These are phyloP conservation scores for Fopius arisanus DNA, from an alignment of 1,140 invertebrate species.

Conservation along the genomic window DNA sequence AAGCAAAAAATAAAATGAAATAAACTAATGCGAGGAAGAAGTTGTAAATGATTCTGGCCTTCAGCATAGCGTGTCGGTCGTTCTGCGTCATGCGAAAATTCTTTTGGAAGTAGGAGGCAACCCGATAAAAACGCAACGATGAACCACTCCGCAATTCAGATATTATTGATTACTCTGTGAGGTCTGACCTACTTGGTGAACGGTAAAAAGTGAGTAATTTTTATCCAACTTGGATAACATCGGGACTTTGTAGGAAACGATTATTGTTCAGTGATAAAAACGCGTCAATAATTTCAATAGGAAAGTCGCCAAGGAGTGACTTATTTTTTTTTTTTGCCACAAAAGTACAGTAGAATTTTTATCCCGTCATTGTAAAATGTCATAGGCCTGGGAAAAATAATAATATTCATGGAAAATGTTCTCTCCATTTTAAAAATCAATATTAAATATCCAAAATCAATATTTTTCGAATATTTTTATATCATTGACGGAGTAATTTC, in stretches of 20 bases:
- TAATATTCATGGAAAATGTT: too few relatives aligned
- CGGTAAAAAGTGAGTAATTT: not conserved
- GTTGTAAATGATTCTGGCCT: constrained; percentile 5
- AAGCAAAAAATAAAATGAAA: not conserved
- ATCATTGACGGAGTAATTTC: too few relatives aligned
- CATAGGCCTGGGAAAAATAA: too few relatives aligned
- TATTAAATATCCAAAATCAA: too few relatives aligned
- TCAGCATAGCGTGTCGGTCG: constrained; percentile 14
- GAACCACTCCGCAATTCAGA: not conserved
- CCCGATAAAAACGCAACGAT: not conserved
- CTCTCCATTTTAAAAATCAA: too few relatives aligned
- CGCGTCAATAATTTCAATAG: not conserved
- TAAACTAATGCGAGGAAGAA: not conserved
- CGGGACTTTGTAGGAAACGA: not conserved
- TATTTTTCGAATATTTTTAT: too few relatives aligned
- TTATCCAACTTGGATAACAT: not conserved
- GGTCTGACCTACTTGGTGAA: not conserved
- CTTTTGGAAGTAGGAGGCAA: not conserved
- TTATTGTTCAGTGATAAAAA: not conserved
- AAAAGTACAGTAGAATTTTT: too few relatives aligned
- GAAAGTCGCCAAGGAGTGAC: too few relatives aligned
- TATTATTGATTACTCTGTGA: not conserved
- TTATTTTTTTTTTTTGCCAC: too few relatives aligned
- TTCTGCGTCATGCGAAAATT: not conserved
- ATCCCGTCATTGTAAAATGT: too few relatives aligned